phyloP scores from a whole-genome alignment of 2,113 vertebrate genomes.

The Tyto alba region DNA sequence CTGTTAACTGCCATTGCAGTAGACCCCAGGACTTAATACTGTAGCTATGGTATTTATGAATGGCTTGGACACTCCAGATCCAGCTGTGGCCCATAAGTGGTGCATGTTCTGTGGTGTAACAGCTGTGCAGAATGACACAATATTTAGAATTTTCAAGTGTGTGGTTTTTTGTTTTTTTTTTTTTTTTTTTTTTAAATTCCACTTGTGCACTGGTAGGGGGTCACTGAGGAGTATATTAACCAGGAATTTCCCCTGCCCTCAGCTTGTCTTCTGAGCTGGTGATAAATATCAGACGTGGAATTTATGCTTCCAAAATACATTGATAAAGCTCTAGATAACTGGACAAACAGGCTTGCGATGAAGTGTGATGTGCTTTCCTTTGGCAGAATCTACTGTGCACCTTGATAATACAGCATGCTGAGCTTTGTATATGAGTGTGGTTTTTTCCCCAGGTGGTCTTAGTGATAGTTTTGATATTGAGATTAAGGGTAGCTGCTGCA shows the following conservation, averaged over 20 bases:
- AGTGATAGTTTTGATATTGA: background rate
- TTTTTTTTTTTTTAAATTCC: too few relatives aligned
- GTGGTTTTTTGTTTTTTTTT: too few relatives aligned
- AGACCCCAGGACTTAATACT: background rate
- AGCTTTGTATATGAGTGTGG: rapidly evolving
- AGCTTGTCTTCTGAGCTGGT: background rate
- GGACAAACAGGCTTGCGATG: background rate
- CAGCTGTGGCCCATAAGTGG: background rate
- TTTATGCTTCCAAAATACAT: background rate
- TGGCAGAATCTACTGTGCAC: background rate
- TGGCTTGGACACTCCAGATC: background rate
- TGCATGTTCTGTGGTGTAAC: background rate
- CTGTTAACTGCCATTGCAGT: background rate
- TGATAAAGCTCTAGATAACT: background rate
- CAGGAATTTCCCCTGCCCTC: too few relatives aligned
- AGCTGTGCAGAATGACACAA: background rate
- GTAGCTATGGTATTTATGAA: background rate
- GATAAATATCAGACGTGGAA: background rate
- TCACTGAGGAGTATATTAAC: background rate
- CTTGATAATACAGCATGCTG: background rate
- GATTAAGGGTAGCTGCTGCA: background rate
- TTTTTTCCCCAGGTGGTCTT: background rate
- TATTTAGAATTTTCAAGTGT: too few relatives aligned
- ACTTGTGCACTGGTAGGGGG: background rate
- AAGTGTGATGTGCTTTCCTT: rapidly evolving